Evolutionary conservation across 2,113 vertebrate genomes (phyloP), one percentile per base, ranked within the genome.

Genomic region (Calidris pygmaea): DNA sequence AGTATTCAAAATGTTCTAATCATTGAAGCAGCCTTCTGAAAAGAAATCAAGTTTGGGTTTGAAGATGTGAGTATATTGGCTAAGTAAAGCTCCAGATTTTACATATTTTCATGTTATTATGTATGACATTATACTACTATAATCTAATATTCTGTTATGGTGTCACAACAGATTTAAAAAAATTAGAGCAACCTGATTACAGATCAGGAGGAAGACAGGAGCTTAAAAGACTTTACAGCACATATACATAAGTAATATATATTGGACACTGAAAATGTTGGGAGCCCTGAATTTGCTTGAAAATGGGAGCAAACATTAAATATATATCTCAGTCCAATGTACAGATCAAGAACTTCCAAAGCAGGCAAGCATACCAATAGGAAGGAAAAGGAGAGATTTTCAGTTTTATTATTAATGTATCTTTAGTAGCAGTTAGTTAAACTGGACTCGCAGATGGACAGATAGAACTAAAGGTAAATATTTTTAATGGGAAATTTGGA

Each of bases 121-220:
- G 37, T 60, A 55, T 82, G 53, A 70, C 53, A 79, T 73, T 73
- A 88, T 14, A 32, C 37, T 50, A 45, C 82, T 58, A 19, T 47
- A 83, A 95, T 84, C 37, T 75, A 93, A 86, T 91, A 90, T 72
- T 91, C 75, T 84, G 8, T n/a, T 71, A 53, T 5, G 15, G 35
- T 94, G 37, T 76, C 84, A 97, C 35, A 90, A 71, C 29, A 85
- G 22, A 66, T 34, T 35, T 66, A 87, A 87, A 93, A 85, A 83
- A 75, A 47, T 52, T n/a, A 84, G 21, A 86, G 30, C 48, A 95
- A 91, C 20, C 23, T 45, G 52, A 74, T 68, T 71, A 90, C 27
- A 91, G 35, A 67, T 78, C 52, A 92, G 67, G 47, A 68, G 68
- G 35, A 95, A 73, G 37, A 75, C 2, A 35, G 43, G 29, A 89